phyloP scores from a whole-genome alignment of 2,113 vertebrate species.

The Setophaga coronata region DNA sequence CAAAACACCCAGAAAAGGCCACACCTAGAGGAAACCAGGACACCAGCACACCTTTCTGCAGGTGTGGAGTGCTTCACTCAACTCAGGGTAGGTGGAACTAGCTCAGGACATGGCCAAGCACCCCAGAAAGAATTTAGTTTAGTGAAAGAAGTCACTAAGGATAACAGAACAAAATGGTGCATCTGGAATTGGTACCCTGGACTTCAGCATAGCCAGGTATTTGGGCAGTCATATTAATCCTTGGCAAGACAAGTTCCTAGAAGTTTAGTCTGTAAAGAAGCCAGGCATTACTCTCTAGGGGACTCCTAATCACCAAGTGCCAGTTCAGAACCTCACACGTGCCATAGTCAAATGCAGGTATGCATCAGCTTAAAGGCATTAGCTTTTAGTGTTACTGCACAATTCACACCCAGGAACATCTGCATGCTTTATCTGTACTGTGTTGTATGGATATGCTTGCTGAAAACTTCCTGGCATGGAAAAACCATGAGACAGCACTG shows the following conservation, averaged over 20 bases:
- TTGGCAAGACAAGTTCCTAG: background rate
- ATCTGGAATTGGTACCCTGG: conserved; percentile 54
- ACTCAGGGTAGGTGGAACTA: background rate
- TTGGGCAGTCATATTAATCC: background rate
- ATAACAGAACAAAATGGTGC: conserved; percentile 52
- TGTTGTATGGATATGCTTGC: background rate
- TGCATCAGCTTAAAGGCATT: background rate
- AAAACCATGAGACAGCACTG: background rate
- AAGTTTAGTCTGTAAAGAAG: background rate
- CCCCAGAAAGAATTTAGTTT: background rate
- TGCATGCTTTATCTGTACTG: background rate
- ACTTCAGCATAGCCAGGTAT: background rate
- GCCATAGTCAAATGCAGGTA: background rate
- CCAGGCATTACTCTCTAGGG: background rate
- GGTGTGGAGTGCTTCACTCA: background rate
- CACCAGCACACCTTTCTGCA: background rate
- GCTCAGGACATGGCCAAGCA: background rate
- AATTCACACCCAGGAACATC: background rate
- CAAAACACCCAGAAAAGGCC: background rate
- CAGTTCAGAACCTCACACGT: background rate
- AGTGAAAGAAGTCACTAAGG: conserved; percentile 1
- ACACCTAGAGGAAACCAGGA: background rate
- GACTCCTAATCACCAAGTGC: background rate
- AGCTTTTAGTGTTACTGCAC: background rate
- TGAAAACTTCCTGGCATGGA: background rate